Evolutionary conservation across 2,888 invertebrate species (phyloP).

Genomic region (Dascillus cervinus): DNA sequence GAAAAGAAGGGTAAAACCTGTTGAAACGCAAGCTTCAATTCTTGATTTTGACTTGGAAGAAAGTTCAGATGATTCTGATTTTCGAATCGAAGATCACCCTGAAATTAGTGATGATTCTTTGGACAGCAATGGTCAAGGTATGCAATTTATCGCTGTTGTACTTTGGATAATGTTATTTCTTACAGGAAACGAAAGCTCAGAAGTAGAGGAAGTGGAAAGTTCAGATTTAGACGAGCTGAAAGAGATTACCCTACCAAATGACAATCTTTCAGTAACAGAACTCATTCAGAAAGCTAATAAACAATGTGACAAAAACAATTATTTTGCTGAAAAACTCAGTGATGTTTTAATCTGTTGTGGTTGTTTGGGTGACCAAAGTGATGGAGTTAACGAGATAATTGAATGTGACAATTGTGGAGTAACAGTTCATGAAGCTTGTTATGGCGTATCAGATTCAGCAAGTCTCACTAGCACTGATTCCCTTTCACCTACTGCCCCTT

Average conservation of each 20-base stretch:
- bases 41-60: conserved; percentile 81
- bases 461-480: conserved; percentile 91
- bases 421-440: conserved; percentile 95
- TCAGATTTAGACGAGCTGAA: conserved; percentile 39
- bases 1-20: conserved; percentile 75
- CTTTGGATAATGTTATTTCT: not conserved
- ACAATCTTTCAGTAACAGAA: conserved; percentile 43
- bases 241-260: conserved; percentile 31
- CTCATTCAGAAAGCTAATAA: conserved; percentile 46
- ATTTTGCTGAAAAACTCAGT: conserved; percentile 31
- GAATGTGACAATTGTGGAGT: conserved; percentile 96
- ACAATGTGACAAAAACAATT: conserved; percentile 39
- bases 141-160: not conserved
- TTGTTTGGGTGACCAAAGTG: conserved; percentile 87
- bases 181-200: conserved; percentile 7
- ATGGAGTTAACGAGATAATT: conserved; percentile 91
- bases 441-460: conserved; percentile 87
- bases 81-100: conserved; percentile 79
- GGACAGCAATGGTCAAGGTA: conserved; percentile 59
- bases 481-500: conserved; percentile 92
- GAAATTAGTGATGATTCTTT: conserved; percentile 71
- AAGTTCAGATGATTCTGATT: conserved; percentile 92
- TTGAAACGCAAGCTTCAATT: conserved; percentile 64
- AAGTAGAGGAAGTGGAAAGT: conserved; percentile 38
- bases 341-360: conserved; percentile 84